Conservation (phyloP, 2,797 vertebrate genomes). For the Hylomyscus alleni region DNA sequence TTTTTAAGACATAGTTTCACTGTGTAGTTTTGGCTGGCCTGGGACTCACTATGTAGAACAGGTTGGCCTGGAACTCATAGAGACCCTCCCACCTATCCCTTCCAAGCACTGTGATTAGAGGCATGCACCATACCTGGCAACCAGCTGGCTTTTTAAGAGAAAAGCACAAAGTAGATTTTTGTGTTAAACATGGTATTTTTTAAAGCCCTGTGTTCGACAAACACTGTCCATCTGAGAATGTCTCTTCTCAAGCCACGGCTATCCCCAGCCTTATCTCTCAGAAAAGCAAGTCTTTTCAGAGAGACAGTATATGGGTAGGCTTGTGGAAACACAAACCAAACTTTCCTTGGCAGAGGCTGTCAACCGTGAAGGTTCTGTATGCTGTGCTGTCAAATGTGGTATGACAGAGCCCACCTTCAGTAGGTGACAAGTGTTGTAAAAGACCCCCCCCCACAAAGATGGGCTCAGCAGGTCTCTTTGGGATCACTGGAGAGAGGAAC, state of each 20-base stretch:
- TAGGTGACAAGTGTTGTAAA: not conserved
- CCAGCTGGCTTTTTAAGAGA: not conserved
- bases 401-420: not conserved
- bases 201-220: not conserved
- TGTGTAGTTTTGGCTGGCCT: not conserved
- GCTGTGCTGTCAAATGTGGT: not conserved
- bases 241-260: not conserved
- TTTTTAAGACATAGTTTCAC: not conserved
- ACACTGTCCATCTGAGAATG: not conserved
- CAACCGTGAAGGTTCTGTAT: not conserved
- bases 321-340: not conserved
- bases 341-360: not conserved
- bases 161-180: not conserved
- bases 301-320: not conserved
- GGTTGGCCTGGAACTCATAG: not conserved
- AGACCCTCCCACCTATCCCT: not conserved
- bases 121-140: not conserved
- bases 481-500: not conserved
- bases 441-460: accelerated
- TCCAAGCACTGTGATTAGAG: not conserved
- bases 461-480: not conserved
- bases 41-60: not conserved
- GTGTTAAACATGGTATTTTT: not conserved
- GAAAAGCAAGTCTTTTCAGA: not conserved
- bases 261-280: not conserved